Evolutionary conservation across 2,113 vertebrate species (phyloP), one percentile per base, ranked within the genome.

Genomic region (Redunca redunca): DNA sequence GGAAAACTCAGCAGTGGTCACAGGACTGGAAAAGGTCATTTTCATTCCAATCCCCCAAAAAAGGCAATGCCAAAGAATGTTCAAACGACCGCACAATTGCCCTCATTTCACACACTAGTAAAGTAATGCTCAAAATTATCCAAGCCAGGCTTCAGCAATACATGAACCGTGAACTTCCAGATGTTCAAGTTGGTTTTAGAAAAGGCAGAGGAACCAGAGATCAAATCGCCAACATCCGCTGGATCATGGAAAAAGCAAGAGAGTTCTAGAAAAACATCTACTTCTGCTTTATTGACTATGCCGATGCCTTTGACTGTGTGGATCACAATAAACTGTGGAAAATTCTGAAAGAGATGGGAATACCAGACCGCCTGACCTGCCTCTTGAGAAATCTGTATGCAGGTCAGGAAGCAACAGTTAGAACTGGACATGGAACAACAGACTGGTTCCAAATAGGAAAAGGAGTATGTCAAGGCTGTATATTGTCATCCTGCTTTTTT

Each of bases 91-190:
- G 0, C 62, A 64, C 30, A 17, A n/a, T n/a, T n/a, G 30, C 7
- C 17, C 30, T 64, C 30, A 64, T n/a, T 3, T 64, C 62, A 64
- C 7, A 4, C 0, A 0, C 62, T 64, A 64, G 30, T n/a, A n/a
- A 64, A 64, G 15, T 64, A 64, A 64, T n/a, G 62, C 30, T 64
- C 15, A 64, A 64, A 64, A 64, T 64, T 64, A 30, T 64, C 7
- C 62, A n/a, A 9, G 62, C 30, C 62, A 64, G 62, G 62, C 30
- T 64, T 64, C 30, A 64, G 62, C 15, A 64, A 64, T 64, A 64
- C 0, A 0, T 64, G 62, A 64, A 64, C 62, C 1, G 0, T 64
- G 7, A n/a, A n/a, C 15, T 64, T 64, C 30, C 3, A 0, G 30
- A 64, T 64, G 62, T 8, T 64, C 7, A 64, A 33, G 62, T 15